Conservation (phyloP, 2,797 vertebrate species). For the Liasis olivaceus region DNA sequence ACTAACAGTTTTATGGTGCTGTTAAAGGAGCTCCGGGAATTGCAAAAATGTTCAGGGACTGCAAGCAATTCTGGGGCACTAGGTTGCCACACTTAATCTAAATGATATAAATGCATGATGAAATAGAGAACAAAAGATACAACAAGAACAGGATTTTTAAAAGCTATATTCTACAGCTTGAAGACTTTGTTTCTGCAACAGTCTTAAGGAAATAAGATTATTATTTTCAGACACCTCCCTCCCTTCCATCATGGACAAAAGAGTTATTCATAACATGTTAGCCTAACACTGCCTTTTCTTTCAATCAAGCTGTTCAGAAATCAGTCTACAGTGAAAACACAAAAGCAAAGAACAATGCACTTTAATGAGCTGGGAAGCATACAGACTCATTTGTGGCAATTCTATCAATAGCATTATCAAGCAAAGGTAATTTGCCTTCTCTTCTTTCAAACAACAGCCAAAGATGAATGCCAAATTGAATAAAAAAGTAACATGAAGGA, state of each 20-base stretch:
- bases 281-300: background rate
- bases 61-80: background rate
- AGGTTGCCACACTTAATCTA: background rate
- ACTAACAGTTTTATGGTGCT: background rate
- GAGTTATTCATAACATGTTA: rapidly evolving
- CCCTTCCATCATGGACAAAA: background rate
- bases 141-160: background rate
- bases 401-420: constrained; percentile 36
- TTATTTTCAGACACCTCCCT: constrained; percentile 11
- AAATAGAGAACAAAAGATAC: background rate
- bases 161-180: background rate
- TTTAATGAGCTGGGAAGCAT: constrained; percentile 34
- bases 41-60: background rate
- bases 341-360: constrained; percentile 1
- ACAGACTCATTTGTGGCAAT: constrained; percentile 1
- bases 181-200: constrained; percentile 20
- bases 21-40: background rate
- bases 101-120: background rate
- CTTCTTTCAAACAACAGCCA: constrained; percentile 12
- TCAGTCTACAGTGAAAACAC: background rate
- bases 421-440: constrained; percentile 36
- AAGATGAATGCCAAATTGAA: constrained; percentile 1
- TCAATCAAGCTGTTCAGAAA: constrained; percentile 22
- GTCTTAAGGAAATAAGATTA: constrained; percentile 3
- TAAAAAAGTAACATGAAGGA: background rate